Conservation (phyloP, 2,888 invertebrate species). For the Melipona beecheii region DNA sequence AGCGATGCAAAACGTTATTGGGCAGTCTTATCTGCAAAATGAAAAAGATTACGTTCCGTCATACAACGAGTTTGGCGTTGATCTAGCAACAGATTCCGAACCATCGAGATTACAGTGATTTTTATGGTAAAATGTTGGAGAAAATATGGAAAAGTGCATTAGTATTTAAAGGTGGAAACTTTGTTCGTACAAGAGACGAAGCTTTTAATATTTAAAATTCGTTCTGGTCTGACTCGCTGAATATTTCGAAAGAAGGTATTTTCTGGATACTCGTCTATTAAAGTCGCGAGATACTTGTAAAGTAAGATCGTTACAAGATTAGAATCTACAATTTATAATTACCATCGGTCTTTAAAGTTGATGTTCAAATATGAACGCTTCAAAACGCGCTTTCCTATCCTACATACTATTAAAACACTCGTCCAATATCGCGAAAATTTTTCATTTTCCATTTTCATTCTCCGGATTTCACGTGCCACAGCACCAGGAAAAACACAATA, state of each 20-base stretch:
- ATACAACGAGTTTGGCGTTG: slow-evolving; percentile 2
- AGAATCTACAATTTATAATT: too few relatives aligned
- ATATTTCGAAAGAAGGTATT: too few relatives aligned
- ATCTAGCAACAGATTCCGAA: slow-evolving; percentile 1
- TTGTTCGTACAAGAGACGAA: not conserved
- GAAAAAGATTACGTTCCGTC: not conserved
- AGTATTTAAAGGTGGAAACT: not conserved
- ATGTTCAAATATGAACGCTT: not conserved
- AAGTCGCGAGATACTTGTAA: not conserved
- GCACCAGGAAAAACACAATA: not conserved
- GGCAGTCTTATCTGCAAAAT: slow-evolving; percentile 17
- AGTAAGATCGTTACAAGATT: not conserved
- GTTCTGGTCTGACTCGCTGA: not conserved
- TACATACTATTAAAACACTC: not conserved
- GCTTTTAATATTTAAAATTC: not conserved
- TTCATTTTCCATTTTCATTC: not conserved
- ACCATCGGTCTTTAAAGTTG: not conserved
- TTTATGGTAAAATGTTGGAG: not conserved
- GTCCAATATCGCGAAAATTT: not conserved
- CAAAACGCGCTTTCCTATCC: not conserved
- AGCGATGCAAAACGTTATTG: slow-evolving; percentile 18
- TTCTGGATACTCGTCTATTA: not conserved
- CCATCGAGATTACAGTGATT: not conserved
- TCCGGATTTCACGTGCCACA: not conserved
- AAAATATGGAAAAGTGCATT: not conserved